phyloP scores from a whole-genome alignment of 2,113 vertebrate species.

The Brachypodius melanocephalos region DNA sequence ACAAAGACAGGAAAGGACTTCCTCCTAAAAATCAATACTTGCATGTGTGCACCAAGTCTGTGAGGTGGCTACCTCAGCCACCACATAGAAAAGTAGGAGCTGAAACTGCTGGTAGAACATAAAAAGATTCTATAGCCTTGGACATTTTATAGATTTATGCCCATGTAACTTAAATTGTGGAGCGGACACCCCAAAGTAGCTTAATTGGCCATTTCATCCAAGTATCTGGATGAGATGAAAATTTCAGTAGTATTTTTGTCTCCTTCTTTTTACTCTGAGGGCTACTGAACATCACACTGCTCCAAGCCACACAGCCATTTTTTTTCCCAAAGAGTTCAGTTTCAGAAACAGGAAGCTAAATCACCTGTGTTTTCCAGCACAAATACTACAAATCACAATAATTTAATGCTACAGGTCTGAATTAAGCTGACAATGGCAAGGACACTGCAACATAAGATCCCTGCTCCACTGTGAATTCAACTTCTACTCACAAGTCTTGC shows the following conservation, averaged over 20 bases:
- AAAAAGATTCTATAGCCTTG: neutral
- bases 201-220: neutral
- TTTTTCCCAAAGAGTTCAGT: neutral
- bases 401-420: neutral
- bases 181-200: neutral
- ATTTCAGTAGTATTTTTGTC: neutral
- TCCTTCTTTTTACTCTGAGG: neutral
- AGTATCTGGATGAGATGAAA: neutral
- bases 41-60: no score
- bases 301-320: neutral
- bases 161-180: neutral
- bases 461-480: neutral
- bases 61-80: neutral
- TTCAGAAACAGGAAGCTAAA: neutral
- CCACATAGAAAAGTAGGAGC: neutral
- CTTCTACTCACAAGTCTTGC: neutral
- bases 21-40: neutral
- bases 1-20: neutral
- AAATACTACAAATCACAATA: constrained; percentile 4
- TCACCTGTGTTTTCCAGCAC: neutral
- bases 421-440: neutral
- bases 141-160: neutral
- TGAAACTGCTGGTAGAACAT: neutral
- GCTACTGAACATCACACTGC: neutral
- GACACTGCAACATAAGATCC: neutral